Base-by-base conservation (phyloP, 1,140 invertebrate species). In the Chionoecetes opilio region DNA sequence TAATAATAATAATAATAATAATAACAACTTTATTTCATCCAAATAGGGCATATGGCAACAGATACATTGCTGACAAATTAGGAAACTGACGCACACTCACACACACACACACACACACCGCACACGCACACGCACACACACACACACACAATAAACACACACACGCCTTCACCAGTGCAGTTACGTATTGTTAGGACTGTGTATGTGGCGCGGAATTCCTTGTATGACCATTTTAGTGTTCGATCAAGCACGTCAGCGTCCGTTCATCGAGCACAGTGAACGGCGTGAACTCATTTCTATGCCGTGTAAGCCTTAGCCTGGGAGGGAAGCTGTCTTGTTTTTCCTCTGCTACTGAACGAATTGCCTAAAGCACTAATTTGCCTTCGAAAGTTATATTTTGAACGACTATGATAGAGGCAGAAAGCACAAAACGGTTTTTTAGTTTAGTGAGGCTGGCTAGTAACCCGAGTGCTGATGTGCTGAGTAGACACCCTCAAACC, bases 211-310 rank as follows among this genome's bases (percentile, higher is more conserved):
- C 11, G 63, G 63, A 75, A 75, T 75, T n/a, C 6, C 63, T n/a
- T n/a, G 63, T 75, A n/a, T 75, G 21, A n/a, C 63, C 63, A 75
- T 75, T n/a, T 75, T 75, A 75, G 63, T 75, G 63, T n/a, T 75
- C 6, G n/a, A 5, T 21, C 63, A 75, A 75, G 11, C 63, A 75
- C 63, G n/a, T 75, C 63, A 6, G 63, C 21, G 63, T 75, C 63
- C 26, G n/a, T 75, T 75, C 11, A 75, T 75, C 63, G 63, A 6
- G 21, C 63, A 75, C 63, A 75, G 0, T 75, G 63, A 75, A 75
- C 63, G 63, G 21, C n/a, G 21, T 3, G 21, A 11, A 21, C 63
- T n/a, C 21, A 75, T n/a, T 75, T 26, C 21, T 75, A 75, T 26
- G 6, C 63, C 63, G 21, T n/a, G 6, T 21, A n/a, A n/a, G 63